Conservation (phyloP, 1,140 invertebrate genomes). For the Cherax quadricarinatus region DNA sequence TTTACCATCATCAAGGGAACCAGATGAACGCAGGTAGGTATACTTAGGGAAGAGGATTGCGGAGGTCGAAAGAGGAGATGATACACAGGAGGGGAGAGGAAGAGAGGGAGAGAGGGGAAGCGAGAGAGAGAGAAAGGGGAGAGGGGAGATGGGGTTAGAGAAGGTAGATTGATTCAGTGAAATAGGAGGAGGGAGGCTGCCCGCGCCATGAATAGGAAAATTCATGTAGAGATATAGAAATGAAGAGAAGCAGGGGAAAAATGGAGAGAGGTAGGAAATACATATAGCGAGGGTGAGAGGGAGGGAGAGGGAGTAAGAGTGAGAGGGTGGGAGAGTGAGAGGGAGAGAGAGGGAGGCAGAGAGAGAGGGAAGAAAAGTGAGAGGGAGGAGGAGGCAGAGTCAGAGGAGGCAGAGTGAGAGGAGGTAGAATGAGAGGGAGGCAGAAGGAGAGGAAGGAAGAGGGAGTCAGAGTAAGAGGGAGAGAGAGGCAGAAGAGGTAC, state of each 20-base stretch:
- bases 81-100: conserved; percentile 20
- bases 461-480: too few relatives aligned
- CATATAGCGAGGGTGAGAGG: conserved; percentile 1
- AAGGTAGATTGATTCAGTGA: conserved; percentile 64
- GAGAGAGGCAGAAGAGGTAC: too few relatives aligned
- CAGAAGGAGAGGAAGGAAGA: too few relatives aligned
- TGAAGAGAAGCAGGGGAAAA: conserved; percentile 48
- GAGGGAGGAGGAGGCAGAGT: neutral
- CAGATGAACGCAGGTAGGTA: too few relatives aligned
- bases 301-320: conserved; percentile 14
- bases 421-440: too few relatives aligned
- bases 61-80: conserved; percentile 11
- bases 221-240: conserved; percentile 59
- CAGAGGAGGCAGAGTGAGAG: neutral
- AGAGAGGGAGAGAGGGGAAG: neutral
- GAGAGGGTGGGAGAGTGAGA: conserved; percentile 2
- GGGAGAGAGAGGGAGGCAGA: neutral
- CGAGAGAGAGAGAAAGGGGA: conserved; percentile 6
- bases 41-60: neutral
- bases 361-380: neutral
- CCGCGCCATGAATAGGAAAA: conserved; percentile 61
- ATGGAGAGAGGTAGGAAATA: conserved; percentile 21
- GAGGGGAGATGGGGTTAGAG: conserved; percentile 37
- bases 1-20: too few relatives aligned
- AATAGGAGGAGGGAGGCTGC: conserved; percentile 60